Conservation (phyloP, 53 echinoderm and acorn worm genomes). For the Holothuria leucospilota region DNA sequence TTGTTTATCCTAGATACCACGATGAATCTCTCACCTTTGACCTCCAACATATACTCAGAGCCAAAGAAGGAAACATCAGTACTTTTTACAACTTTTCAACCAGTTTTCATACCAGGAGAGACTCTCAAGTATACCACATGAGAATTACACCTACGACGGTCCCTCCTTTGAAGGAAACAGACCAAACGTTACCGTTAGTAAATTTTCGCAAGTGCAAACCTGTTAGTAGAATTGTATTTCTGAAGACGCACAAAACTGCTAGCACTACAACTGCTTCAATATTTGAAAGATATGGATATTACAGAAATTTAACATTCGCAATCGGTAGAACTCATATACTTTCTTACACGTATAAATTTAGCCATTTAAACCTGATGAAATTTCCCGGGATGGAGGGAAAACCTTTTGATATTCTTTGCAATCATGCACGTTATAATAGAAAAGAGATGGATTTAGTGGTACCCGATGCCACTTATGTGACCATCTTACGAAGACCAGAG, state of each 20-base stretch:
- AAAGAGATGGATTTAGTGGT: constrained; percentile 67
- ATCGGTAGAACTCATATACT: constrained; percentile 8
- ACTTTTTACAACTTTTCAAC: too few species aligned
- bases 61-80: too few species aligned
- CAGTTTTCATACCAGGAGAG: too few species aligned
- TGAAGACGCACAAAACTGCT: constrained; percentile 69
- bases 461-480: constrained; percentile 69
- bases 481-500: constrained; percentile 57
- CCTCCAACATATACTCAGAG: too few species aligned
- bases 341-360: not conserved
- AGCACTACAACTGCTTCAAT: constrained; percentile 64
- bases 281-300: constrained; percentile 56
- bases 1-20: too few species aligned
- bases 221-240: constrained; percentile 34
- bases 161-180: too few species aligned
- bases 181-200: too few species aligned
- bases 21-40: too few species aligned
- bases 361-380: not conserved
- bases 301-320: constrained; percentile 54
- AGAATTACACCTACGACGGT: too few species aligned
- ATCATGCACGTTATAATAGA: constrained; percentile 71
- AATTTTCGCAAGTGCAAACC: not conserved
- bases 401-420: constrained; percentile 53
- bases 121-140: too few species aligned
- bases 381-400: not conserved